Base-by-base conservation (phyloP, 1,140 invertebrate genomes). In the Apocrypta bakeri region DNA sequence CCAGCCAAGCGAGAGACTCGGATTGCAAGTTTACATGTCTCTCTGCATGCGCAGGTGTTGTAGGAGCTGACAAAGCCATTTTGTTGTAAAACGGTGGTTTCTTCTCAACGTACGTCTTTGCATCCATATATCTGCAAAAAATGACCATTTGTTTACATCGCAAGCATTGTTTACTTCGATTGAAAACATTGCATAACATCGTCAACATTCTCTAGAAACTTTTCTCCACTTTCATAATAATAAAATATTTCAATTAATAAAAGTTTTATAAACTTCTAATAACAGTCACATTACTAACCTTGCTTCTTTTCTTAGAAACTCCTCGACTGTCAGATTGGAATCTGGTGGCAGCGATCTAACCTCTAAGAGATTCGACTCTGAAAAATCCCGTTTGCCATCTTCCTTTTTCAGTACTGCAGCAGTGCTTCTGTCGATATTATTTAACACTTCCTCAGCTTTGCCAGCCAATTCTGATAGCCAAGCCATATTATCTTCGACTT, bases 361-460 rank as follows among this genome's bases (percentile, higher is more conserved):
- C 87, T 90, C 89, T 37, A 87, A 87, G 27, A 90, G 83, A 29
- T 27, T 69, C 2, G 61, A 74, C 0, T 25, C 69, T 2, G 31
- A 3, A n/a, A 37, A 33, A 11, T 82, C 77, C 3, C 78, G 21
- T 14, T 69, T 81, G 79, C 85, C 87, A 83, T 90, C 91, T 0
- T 92, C 90, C 84, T 92, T 94, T 88, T 89, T 93, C 83, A 95
- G 89, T 63, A 95, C 96, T 24, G 94, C 94, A 0, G 96, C 97
- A n/a, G 96, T 96, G 92, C 95, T 96, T 87, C 97, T 93, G 87
- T 98, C 97, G 42, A 98, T 94, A 92, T 96, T 96, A 89, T 97
- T 97, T 12, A 98, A 90, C 48, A 97, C 94, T 89, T 95, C 94
- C 90, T 97, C 97, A 48, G 97, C 97, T 89, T 96, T 97, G 37